A percentile compares a stretch with the other conserved stretches of the same genome.
Evolutionary conservation across 2,888 invertebrate species (phyloP).

Genomic region (Xestobium rufovillosum): DNA sequence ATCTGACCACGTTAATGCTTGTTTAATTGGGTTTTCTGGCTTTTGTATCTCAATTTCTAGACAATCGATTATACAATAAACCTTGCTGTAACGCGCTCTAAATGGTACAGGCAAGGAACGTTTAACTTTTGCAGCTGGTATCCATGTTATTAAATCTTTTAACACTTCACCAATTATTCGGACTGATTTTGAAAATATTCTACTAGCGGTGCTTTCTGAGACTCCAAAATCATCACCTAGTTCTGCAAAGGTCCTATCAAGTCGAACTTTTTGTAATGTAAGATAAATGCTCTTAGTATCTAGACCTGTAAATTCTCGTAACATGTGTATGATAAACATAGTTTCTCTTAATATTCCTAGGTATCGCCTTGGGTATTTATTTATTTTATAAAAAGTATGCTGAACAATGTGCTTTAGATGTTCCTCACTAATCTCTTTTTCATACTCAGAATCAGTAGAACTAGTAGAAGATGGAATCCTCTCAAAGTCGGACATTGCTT

Average conservation of each 20-base stretch:
- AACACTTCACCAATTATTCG: slow-evolving; percentile 7
- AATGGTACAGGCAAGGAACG: slow-evolving; percentile 18
- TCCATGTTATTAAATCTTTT: slow-evolving; percentile 16
- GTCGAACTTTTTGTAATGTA: slow-evolving; percentile 5
- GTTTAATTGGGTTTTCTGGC: slow-evolving; percentile 20
- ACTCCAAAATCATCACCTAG: slow-evolving; percentile 5
- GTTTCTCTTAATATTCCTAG: too few relatives aligned
- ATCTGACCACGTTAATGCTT: slow-evolving; percentile 18
- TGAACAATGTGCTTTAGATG: too few relatives aligned
- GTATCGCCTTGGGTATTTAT: too few relatives aligned
- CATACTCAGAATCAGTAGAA: neutral
- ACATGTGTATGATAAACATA: too few relatives aligned
- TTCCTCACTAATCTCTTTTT: neutral
- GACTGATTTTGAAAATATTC: slow-evolving; percentile 9
- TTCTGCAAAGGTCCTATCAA: too few relatives aligned
- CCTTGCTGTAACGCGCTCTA: slow-evolving; percentile 15
- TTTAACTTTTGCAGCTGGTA: slow-evolving; percentile 13
- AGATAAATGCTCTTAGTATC: too few relatives aligned
- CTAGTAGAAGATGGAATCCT: neutral
- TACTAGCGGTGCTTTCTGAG: slow-evolving; percentile 4
- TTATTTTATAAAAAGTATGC: too few relatives aligned
- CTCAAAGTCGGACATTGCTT: neutral
- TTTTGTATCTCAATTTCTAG: slow-evolving; percentile 27
- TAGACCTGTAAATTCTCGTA: too few relatives aligned
- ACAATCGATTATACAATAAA: slow-evolving; percentile 23